Base-by-base conservation (phyloP, 2,113 vertebrate genomes). In the Bucco capensis region DNA sequence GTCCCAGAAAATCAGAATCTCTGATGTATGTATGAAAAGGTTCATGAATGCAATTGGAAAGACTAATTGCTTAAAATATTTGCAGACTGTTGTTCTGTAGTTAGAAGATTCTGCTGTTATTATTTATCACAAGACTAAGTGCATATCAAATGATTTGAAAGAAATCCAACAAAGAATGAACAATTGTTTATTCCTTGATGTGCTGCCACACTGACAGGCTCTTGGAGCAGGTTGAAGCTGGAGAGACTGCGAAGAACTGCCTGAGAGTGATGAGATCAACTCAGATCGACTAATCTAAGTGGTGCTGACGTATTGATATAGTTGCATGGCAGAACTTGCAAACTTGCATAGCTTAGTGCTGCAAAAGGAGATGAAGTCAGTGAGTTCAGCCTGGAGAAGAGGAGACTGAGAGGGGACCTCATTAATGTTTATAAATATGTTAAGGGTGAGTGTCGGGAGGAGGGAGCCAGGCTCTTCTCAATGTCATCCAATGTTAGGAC, bases 291-390 rank as follows among this genome's bases (percentile, higher is more conserved):
- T 70, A 53, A 76, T 10, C 8, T 51, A 56, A 60, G 67, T 2
- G 0, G 0, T 44, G 49, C 19, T 65, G 14, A 50, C 16, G 5
- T 57, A 37, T 22, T 38, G 28, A 74, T 53, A 37, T 27, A 25
- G 27, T 38, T 2, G 0, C 10, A 19, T 35, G 21, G 22, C 21
- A 65, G 44, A 65, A 7, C 19, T 44, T 56, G 22, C 38, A 38
- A 65, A 69, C 46, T 51, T 14, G 8, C 25, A 50, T 24, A 24
- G 40, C 14, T 76, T 38, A 60, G 16, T 53, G 33, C 24, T 87
- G 22, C n/a, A 37, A 79, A 60, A 65, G 12, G 35, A 49, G 13
- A 8, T n/a, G 38, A 83, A 54, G 24, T 27, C 19, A 31, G 12
- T 15, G n/a, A 31, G n/a, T n/a, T n/a, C n/a, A n/a, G n/a, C n/a